Base-by-base conservation (phyloP, 2,888 invertebrate species). In the Troides oblongomaculatus region DNA sequence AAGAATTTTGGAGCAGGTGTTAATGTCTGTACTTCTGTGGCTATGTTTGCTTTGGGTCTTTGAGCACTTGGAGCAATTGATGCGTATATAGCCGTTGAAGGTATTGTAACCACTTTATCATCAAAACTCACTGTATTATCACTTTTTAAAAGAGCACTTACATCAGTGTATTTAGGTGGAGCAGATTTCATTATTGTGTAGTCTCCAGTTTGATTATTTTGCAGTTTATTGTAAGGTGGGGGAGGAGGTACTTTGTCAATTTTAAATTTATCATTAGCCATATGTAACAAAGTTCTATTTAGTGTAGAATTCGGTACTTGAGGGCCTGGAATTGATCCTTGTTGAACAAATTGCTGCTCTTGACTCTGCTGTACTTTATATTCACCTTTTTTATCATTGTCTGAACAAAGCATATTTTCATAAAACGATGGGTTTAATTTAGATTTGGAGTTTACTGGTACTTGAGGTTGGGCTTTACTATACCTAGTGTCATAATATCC, bases 391-490 rank as follows among this genome's bases (percentile, higher is more conserved):
- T 90, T 90, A 68, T 90, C 91, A 79, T 76, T 86, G 70, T 91
- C 90, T 73, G 87, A 86, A 85, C 83, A 93, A 76, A 87, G 81
- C 92, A 92, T 90, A 73, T 92, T 93, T 83, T 92, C 94, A 84
- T 87, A 94, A 77, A 87, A 90, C 77, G 75, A 80, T 71, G 89
- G 93, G 81, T 81, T 89, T 74, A 78, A 76, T 81, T 88, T 89
- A 73, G 85, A 81, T 78, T 89, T 92, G 25, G 87, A 84, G 74
- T 94, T 94, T 25, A 94, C 93, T 70, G 96, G 95, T 60, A 96
- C 95, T 87, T 97, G 97, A 0, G 97, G 97, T 81, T 97, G 97
- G 12, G 97, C 97, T 83, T 96, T 96, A 73, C 95, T 94, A 76
- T 94, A 94, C 58, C 90, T 88, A n/a, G 93, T 92, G 81, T 90